Evolutionary conservation across 2,888 invertebrate genomes (phyloP).

Genomic region (Trissonchulus sp.): DNA sequence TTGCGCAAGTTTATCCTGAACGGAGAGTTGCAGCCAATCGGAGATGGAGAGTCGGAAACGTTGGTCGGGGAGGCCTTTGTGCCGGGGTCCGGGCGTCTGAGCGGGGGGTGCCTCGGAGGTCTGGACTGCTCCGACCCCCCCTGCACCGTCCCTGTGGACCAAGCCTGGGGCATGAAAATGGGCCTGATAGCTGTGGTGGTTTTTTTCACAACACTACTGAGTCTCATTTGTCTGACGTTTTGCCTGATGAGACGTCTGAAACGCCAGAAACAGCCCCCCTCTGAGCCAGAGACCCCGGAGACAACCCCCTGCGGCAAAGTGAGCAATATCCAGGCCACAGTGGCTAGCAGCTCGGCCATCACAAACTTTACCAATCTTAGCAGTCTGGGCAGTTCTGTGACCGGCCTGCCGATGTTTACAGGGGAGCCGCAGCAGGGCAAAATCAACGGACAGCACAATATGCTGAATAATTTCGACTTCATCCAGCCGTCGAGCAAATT

Average conservation of each 20-base stretch:
- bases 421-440: too few relatives aligned
- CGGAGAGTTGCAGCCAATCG: conserved; percentile 76
- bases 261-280: not conserved
- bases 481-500: too few relatives aligned
- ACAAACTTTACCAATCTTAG: too few relatives aligned
- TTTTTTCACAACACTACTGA: conserved; percentile 85
- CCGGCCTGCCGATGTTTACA: too few relatives aligned
- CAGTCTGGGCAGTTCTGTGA: too few relatives aligned
- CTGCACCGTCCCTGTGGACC: conserved; percentile 14
- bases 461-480: too few relatives aligned
- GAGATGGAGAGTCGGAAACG: conserved; percentile 66
- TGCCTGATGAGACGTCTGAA: conserved; percentile 62
- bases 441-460: too few relatives aligned
- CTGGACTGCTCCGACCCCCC: conserved; percentile 17
- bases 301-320: not conserved
- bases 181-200: conserved; percentile 86
- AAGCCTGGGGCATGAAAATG: conserved; percentile 69
- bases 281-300: not conserved
- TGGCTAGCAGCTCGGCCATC: not conserved
- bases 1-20: conserved; percentile 80
- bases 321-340: not conserved
- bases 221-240: conserved; percentile 78
- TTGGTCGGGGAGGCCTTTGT: conserved; percentile 47
- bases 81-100: conserved; percentile 62
- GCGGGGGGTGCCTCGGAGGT: conserved; percentile 66